A percentile compares a stretch with the other conserved stretches of the same genome.
Evolutionary conservation across 2,797 vertebrate genomes (phyloP).

Genomic region (Huso huso): DNA sequence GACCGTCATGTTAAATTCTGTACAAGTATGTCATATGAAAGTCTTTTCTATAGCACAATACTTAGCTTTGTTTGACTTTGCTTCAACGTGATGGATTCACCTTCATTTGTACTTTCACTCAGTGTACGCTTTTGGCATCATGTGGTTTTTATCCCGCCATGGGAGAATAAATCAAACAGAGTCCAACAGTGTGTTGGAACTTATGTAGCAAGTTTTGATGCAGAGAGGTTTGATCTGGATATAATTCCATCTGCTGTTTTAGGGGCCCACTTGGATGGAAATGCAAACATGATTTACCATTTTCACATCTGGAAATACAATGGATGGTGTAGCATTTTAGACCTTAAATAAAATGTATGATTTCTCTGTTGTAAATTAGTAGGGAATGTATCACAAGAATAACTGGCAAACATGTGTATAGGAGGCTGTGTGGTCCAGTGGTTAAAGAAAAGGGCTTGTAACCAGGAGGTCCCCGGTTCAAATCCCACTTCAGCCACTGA

Average conservation of each 20-base stretch:
- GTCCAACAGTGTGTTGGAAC: not conserved
- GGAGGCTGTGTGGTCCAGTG: too few species aligned
- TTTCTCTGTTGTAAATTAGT: too few species aligned
- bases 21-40: too few species aligned
- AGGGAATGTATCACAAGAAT: too few species aligned
- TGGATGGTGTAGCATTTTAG: not conserved
- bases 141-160: not conserved
- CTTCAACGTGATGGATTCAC: not conserved
- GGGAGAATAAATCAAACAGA: not conserved
- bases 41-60: too few species aligned
- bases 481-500: too few species aligned
- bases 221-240: not conserved
- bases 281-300: not conserved
- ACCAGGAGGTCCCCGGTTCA: too few species aligned
- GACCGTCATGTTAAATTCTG: too few species aligned
- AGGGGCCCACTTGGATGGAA: not conserved
- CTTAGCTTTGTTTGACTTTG: not conserved
- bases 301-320: not conserved
- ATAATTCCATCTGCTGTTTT: constrained; percentile 1
- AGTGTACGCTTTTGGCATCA: not conserved
- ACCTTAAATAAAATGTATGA: not conserved
- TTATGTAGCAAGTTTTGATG: not conserved
- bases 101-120: not conserved
- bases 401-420: too few species aligned
- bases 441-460: too few species aligned